These are phyloP conservation scores for Vireo altiloquus DNA, from an alignment of 2,113 vertebrate genomes.

Conservation along the genomic window DNA sequence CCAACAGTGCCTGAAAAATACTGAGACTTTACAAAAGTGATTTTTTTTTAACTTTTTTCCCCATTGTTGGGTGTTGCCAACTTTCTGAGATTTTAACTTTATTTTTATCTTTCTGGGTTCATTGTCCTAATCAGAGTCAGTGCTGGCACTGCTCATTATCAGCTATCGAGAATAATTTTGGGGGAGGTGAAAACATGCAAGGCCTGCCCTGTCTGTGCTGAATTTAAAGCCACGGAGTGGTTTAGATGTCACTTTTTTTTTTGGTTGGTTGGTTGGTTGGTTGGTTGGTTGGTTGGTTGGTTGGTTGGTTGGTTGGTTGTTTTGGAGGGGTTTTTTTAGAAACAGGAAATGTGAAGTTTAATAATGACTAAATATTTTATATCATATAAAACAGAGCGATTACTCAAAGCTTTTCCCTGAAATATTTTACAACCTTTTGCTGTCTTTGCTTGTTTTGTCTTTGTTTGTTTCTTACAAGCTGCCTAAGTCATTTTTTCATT, in stretches of 20 bases:
- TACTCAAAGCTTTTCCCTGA: background rate
- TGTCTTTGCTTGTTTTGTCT: background rate
- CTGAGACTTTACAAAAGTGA: background rate
- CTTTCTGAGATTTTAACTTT: background rate
- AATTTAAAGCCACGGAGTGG: background rate
- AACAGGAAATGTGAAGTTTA: background rate
- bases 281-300: too few species aligned
- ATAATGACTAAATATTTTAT: background rate
- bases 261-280: too few species aligned
- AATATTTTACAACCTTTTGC: background rate
- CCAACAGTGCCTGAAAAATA: rapidly evolving
- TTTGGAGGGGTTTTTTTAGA: rapidly evolving
- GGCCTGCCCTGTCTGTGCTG: background rate
- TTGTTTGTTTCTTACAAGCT: background rate
- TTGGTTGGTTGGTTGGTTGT: too few species aligned
- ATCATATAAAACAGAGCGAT: background rate
- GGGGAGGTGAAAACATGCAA: background rate
- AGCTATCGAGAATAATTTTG: rapidly evolving
- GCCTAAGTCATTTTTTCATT: background rate
- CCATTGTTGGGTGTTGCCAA: rapidly evolving
- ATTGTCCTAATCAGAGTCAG: background rate
- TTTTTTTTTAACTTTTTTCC: rapidly evolving
- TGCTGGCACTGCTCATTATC: background rate
- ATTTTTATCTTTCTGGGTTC: background rate
- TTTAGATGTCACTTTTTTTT: background rate